Base-by-base conservation (phyloP, 2,113 vertebrate genomes). In the Manacus vitellinus region DNA sequence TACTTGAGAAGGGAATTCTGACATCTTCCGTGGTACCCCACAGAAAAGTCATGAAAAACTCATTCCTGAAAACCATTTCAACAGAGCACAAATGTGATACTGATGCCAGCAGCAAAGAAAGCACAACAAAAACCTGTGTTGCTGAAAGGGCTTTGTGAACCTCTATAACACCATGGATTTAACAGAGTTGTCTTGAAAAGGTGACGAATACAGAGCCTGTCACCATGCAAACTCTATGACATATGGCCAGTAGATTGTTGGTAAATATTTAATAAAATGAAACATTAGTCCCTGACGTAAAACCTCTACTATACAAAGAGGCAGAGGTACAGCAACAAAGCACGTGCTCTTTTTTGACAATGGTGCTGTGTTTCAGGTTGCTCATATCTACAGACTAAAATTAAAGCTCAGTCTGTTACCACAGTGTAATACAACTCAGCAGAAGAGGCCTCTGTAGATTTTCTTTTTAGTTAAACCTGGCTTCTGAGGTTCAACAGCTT, bases 241-340 rank as follows among this genome's bases (percentile, higher is more conserved):
- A 99, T 98, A 98, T 97, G 98, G 98, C 96, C 90, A 97, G 94
- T 98, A 97, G 98, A 95, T 97, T 98, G 97, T 89, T 96, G 93
- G 98, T 99, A 98, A 99, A 99, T 99, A 98, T 98, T 99, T 99
- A 97, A 99, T 98, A 88, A 94, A 94, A 90, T 96, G 98, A 98
- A 99, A 99, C 97, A 52, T 88, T 97, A 98, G 95, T 96, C 95
- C 92, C 85, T 90, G 89, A 83, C 43, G 85, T 91, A 97, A 95
- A 97, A 89, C 95, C 33, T 67, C 97, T 98, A 77, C 86, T 55
- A 61, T 97, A 98, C 98, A 96, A 94, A 96, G 90, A 96, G 94
- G 96, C 66, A 95, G 88, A 97, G 95, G 78, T 76, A 95, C 72
- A 85, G 88, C 80, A 94, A 97, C 94, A 97, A 97, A 97, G 92